These are phyloP conservation scores for Microcebus murinus DNA, from an alignment of 2,113 vertebrate genomes.

Conservation along the genomic window DNA sequence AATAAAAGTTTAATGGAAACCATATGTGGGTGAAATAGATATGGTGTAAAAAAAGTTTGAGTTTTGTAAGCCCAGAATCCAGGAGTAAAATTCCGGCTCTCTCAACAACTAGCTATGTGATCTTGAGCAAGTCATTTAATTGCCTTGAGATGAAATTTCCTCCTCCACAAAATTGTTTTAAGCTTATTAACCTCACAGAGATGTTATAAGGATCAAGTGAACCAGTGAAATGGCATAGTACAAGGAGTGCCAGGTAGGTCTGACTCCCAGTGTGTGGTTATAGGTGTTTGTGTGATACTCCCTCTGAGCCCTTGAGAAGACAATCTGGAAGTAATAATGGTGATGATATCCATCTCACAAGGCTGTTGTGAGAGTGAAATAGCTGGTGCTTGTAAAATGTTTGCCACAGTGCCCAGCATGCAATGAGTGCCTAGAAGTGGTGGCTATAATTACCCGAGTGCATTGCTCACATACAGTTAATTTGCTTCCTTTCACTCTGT, in stretches of 20 bases:
- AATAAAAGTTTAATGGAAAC: background rate
- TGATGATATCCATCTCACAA: no score
- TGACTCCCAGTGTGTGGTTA: accelerated
- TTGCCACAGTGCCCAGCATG: background rate
- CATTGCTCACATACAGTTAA: background rate
- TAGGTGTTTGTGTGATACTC: background rate
- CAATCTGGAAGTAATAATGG: background rate
- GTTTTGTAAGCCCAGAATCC: background rate
- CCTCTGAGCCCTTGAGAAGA: background rate
- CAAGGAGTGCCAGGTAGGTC: background rate
- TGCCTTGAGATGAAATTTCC: background rate
- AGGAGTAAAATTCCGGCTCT: background rate
- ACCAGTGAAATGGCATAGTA: background rate
- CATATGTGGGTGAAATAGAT: background rate
- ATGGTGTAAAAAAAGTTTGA: background rate
- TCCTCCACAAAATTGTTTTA: background rate
- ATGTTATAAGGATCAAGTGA: background rate
- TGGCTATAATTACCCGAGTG: background rate
- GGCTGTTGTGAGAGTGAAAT: background rate
- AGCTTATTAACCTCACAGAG: background rate
- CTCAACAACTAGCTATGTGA: background rate
- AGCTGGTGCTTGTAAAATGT: background rate
- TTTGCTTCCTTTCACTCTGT: background rate
- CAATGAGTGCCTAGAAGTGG: background rate
- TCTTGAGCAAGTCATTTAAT: background rate